phyloP scores from a whole-genome alignment of 2,797 vertebrate species.

The Tiaroga cobitis region DNA sequence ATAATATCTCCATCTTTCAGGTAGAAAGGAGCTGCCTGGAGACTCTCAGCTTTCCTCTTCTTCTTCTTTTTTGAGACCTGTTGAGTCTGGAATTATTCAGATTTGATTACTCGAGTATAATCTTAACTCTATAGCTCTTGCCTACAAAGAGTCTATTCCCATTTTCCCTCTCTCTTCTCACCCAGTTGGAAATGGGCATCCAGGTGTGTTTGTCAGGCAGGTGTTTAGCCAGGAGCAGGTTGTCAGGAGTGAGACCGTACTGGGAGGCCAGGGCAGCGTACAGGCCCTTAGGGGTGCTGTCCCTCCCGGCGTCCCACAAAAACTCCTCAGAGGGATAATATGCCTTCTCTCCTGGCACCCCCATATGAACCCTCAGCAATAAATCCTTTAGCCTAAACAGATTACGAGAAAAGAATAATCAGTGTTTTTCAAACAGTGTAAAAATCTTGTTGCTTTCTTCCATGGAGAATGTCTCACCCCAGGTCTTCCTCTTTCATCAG shows the following conservation, averaged over 20 bases:
- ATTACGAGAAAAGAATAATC: neutral
- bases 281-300: conserved; percentile 78
- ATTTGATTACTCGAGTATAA: neutral
- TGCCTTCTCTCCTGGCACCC: conserved; percentile 81
- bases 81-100: conserved; percentile 78
- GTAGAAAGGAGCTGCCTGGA: conserved; percentile 86
- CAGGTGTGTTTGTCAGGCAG: conserved; percentile 88
- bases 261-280: conserved; percentile 79
- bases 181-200: conserved; percentile 89
- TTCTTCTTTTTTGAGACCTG: conserved; percentile 90
- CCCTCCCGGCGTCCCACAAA: conserved; percentile 86
- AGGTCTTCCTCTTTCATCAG: conserved; percentile 86
- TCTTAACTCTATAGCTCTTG: neutral
- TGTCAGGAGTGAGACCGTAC: conserved; percentile 84
- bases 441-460: neutral
- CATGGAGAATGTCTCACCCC: conserved; percentile 74
- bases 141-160: neutral
- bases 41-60: conserved; percentile 86
- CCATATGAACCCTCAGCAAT: conserved; percentile 84
- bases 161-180: conserved; percentile 39
- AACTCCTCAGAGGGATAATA: conserved; percentile 82
- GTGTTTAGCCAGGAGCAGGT: conserved; percentile 91
- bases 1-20: conserved; percentile 91
- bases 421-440: neutral
- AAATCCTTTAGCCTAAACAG: conserved; percentile 80